Percentiles rank a stretch among this genome's conserved stretches.
Evolutionary conservation across 2,113 vertebrate species (phyloP).

Genomic region (zebrafish (Danio rerio)): GRCz12tu NC_133184.1:13782001-13782500

Average conservation of each 20-base stretch:
- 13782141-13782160: slow-evolving; percentile 72
- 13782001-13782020: neutral
- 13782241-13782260: neutral
- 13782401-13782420: slow-evolving; percentile 26
- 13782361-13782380: slow-evolving; percentile 34
- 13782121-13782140: slow-evolving; percentile 58
- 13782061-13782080: slow-evolving; percentile 75
- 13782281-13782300: slow-evolving; percentile 10
- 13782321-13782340: slow-evolving; percentile 17
- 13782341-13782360: slow-evolving; percentile 32
- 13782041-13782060: slow-evolving; percentile 55
- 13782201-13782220: slow-evolving; percentile 23
- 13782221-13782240: slow-evolving; percentile 16
- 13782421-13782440: slow-evolving; percentile 28
- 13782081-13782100: slow-evolving; percentile 76
- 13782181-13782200: slow-evolving; percentile 22
- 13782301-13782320: neutral
- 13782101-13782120: slow-evolving; percentile 72
- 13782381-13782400: slow-evolving; percentile 34
- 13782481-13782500: slow-evolving; percentile 88
- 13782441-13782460: neutral
- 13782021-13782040: slow-evolving; percentile 28
- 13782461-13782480: slow-evolving; percentile 75
- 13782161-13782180: slow-evolving; percentile 65
- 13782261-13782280: neutral